Evolutionary conservation across 2,797 vertebrate genomes (phyloP).

Genomic region (Borostomias antarcticus): DNA sequence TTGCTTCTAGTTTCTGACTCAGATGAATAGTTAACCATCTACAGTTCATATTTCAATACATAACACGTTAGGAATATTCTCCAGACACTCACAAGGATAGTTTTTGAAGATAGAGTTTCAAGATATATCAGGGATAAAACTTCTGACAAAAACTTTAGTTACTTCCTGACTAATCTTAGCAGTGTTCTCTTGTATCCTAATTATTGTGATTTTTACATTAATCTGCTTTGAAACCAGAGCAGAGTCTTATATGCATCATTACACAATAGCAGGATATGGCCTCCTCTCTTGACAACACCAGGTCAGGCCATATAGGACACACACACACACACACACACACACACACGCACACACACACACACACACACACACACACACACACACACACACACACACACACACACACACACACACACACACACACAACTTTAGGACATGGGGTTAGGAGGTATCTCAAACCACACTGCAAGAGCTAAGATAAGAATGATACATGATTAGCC

Average conservation of each 20-base stretch:
- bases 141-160: not conserved
- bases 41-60: too few species aligned
- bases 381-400: not conserved
- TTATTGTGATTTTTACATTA: not conserved
- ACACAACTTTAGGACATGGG: too few species aligned
- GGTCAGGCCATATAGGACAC: not conserved
- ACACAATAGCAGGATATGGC: not conserved
- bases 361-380: not conserved
- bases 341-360: not conserved
- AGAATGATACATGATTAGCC: constrained; percentile 18
- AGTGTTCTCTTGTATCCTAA: not conserved
- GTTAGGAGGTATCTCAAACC: too few species aligned
- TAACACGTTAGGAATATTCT: too few species aligned
- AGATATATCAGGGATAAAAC: too few species aligned
- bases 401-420: not conserved
- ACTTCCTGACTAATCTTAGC: not conserved
- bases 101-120: too few species aligned
- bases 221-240: not conserved
- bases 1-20: not conserved
- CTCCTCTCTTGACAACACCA: not conserved
- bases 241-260: not conserved
- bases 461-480: constrained; percentile 8
- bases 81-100: too few species aligned
- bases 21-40: too few species aligned
- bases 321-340: not conserved